phyloP scores from a whole-genome alignment of 1,140 invertebrate species.

The Amyelois transitella region DNA sequence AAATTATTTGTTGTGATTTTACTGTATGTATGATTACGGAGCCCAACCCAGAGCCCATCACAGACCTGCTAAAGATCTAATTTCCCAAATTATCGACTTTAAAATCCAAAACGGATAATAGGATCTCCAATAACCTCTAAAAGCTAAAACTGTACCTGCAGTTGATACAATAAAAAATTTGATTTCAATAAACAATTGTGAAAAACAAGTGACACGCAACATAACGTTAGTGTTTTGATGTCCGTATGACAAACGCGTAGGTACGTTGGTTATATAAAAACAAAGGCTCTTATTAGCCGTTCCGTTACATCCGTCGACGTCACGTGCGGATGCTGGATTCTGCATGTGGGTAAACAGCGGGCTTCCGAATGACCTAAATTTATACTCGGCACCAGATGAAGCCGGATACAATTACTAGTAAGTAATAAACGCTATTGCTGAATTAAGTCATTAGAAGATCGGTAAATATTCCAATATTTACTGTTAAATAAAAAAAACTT shows the following conservation, averaged over 20 bases:
- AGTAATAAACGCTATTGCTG: too few species aligned
- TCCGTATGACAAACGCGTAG: not conserved
- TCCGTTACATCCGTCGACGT: slow-evolving; percentile 46
- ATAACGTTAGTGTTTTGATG: not conserved
- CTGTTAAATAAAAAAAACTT: too few species aligned
- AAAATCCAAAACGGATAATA: too few species aligned
- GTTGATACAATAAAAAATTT: not conserved
- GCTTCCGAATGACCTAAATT: slow-evolving; percentile 6
- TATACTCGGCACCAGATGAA: not conserved
- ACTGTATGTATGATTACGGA: too few species aligned
- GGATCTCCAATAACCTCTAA: too few species aligned
- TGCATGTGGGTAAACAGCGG: slow-evolving; percentile 9
- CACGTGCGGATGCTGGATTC: slow-evolving; percentile 11
- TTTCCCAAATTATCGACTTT: too few species aligned
- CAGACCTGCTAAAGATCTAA: too few species aligned
- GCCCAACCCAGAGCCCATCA: too few species aligned
- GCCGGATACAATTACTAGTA: too few species aligned
- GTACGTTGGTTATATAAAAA: slow-evolving; percentile 26
- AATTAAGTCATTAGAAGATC: too few species aligned
- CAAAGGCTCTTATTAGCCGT: slow-evolving; percentile 32
- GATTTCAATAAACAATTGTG: not conserved
- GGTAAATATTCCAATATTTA: too few species aligned
- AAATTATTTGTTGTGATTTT: too few species aligned
- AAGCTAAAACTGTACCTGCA: not conserved
- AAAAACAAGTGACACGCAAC: not conserved